phyloP scores from a whole-genome alignment of 2,113 vertebrate species.

The Pristiophorus japonicus region DNA sequence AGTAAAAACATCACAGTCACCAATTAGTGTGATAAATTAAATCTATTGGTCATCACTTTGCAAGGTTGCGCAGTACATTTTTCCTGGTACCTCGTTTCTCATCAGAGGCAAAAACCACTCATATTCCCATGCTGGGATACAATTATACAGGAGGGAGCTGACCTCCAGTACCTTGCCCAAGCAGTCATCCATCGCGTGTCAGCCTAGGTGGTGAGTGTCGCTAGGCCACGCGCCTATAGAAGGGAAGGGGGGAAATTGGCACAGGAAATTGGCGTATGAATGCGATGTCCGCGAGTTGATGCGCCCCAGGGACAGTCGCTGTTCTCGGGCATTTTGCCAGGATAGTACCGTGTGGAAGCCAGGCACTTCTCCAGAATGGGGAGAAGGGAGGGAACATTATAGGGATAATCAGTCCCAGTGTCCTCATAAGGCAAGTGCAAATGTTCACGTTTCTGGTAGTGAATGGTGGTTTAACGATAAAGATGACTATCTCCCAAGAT shows the following conservation, averaged over 20 bases:
- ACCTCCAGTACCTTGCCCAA: not conserved
- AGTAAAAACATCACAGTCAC: not conserved
- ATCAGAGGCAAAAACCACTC: too few species aligned
- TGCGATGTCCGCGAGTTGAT: not conserved
- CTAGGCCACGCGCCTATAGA: not conserved
- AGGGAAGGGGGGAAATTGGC: not conserved
- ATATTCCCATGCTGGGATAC: not conserved
- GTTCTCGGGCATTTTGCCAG: not conserved
- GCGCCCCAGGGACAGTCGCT: not conserved
- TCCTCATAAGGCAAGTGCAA: not conserved
- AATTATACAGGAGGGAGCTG: not conserved
- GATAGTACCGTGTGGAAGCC: not conserved
- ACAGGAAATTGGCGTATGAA: not conserved
- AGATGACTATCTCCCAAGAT: not conserved
- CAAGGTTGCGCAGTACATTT: not conserved
- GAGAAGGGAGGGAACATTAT: not conserved
- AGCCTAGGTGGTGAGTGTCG: not conserved
- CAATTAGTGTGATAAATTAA: not conserved
- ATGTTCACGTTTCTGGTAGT: not conserved
- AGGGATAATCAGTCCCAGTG: not conserved
- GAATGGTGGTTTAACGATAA: not conserved
- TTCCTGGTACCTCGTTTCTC: too few species aligned
- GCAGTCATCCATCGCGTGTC: not conserved
- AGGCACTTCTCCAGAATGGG: not conserved
- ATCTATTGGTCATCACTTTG: not conserved